Base-by-base conservation (phyloP, 2,113 vertebrate genomes). In the Oreochromis tanganicae region DNA sequence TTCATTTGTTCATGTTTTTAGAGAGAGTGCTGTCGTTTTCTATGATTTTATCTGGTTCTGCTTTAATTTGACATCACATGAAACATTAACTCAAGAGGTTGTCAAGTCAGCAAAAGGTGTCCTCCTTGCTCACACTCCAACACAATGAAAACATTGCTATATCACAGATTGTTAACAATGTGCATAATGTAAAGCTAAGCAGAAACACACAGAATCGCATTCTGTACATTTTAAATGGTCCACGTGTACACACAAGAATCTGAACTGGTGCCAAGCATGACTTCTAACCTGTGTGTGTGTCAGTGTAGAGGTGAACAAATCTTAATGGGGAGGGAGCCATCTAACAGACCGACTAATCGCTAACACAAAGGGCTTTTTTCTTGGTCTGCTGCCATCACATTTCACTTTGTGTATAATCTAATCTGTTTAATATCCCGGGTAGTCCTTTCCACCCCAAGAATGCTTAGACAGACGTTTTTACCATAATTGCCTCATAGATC, bases 381-480 rank as follows among this genome's bases (percentile, higher is more conserved):
- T 82, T 93, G 93, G 91, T 91, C 87, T 9, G 66, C 89, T 85
- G 93, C 93, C 95, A 95, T 88, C 90, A 88, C 87, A 87, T 90
- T 94, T 94, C 90, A 93, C 87, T 95, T 83, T 90, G 85, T 85
- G 86, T 91, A 91, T 93, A 94, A 95, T 93, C 93, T 91, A 93
- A 95, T 95, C 86, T 89, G 78, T 95, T 90, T 95, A 94, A 95
- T 92, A 95, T 95, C 91, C 89, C 61, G 24, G 29, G 84, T 85
- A 71, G 87, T 94, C 88, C 94, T 92, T 92, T 95, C 91, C 92
- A 92, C 92, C 90, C 80, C 50, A 81, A 81, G 90, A 95, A 87
- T 93, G 95, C 95, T 96, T 93, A 94, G 89, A 93, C 90, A 89
- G 87, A 92, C 86, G 27, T 90, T 96, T 95, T 93, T 85, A 91